phyloP scores from a whole-genome alignment of 2,113 vertebrate species.

The Macaca fascicularis region DNA sequence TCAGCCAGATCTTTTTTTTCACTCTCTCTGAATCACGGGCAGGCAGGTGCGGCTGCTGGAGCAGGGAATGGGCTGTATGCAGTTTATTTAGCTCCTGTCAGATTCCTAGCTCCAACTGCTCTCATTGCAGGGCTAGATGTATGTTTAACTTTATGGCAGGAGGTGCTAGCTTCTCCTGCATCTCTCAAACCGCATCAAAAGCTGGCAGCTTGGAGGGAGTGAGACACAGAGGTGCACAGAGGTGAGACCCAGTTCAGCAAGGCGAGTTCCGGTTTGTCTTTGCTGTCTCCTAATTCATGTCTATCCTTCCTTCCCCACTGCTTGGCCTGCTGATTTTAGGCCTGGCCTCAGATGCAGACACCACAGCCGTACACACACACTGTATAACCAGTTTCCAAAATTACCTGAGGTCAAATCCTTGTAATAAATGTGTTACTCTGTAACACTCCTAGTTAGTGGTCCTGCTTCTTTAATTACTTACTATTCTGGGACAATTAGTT shows the following conservation, averaged over 20 bases:
- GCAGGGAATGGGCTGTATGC: background rate
- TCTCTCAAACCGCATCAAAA: background rate
- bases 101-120: background rate
- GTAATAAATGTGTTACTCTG: background rate
- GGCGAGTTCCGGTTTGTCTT: background rate
- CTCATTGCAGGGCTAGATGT: too few relatives aligned
- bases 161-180: background rate
- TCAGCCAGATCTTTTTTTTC: background rate
- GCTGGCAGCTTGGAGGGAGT: background rate
- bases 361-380: background rate
- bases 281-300: background rate
- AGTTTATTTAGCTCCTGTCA: background rate
- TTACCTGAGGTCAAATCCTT: background rate
- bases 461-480: background rate
- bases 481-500: background rate
- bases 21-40: background rate
- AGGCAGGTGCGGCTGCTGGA: background rate
- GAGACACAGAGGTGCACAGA: background rate
- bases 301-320: background rate
- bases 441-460: background rate
- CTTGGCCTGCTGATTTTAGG: background rate
- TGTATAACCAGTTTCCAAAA: background rate
- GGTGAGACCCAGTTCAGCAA: too few relatives aligned
- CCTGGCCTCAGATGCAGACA: background rate
- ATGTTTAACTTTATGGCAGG: background rate